Conservation (phyloP, 2,888 invertebrate genomes). For the Eupithecia insigniata region DNA sequence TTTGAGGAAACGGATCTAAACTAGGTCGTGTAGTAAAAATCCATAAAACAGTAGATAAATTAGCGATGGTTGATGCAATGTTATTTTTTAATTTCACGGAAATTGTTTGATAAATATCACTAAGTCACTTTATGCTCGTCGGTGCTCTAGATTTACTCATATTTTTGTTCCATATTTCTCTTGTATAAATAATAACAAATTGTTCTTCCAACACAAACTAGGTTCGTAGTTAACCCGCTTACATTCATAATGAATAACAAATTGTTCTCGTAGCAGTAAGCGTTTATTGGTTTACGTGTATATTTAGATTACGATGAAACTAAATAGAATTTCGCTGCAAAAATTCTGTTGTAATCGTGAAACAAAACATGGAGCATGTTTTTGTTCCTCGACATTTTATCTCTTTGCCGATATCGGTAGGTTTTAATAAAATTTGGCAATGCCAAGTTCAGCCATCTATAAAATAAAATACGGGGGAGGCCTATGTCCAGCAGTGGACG, state of each 20-base stretch:
- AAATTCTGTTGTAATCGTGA: neutral
- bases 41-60: constrained; percentile 3
- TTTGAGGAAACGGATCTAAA: neutral
- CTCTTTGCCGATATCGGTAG: too few relatives aligned
- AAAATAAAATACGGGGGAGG: too few relatives aligned
- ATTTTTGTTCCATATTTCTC: constrained; percentile 3
- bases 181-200: neutral
- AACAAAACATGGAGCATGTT: neutral
- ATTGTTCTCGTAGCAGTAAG: neutral
- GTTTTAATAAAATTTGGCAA: too few relatives aligned
- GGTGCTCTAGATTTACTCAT: neutral
- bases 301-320: neutral
- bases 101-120: constrained; percentile 2
- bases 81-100: constrained; percentile 2
- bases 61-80: constrained; percentile 4
- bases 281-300: neutral
- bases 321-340: neutral
- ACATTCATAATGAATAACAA: too few relatives aligned
- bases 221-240: too few relatives aligned
- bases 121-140: neutral
- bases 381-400: too few relatives aligned
- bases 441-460: too few relatives aligned
- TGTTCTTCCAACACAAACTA: too few relatives aligned
- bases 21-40: constrained; percentile 3
- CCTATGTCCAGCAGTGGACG: too few relatives aligned